Evolutionary conservation across 1,140 invertebrate genomes (phyloP), one percentile per base, ranked within the genome.

Genomic region (Nephila pilipes): DNA sequence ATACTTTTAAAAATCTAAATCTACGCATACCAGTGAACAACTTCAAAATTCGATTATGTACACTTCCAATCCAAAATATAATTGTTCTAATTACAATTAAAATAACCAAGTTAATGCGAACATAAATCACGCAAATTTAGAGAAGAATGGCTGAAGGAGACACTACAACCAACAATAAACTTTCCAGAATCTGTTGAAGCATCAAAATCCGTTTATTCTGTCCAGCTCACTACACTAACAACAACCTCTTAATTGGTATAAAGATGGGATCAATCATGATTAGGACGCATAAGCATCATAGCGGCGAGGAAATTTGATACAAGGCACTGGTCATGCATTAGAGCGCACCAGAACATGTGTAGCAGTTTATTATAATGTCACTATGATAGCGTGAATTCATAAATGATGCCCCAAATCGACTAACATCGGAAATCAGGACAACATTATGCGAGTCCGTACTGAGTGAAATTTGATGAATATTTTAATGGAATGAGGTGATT

Each of bases 251-350:
- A 87, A 87, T 87, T 87, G 85, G 85, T 60, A n/a, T 87, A 87
- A 60, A 87, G 57, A 57, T 60, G 12, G 57, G 85, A 87, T 87
- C 85, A 87, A 87, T 87, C 85, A 87, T 87, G 46, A 87, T 87
- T 87, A 63, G 25, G 25, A 36, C 25, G 46, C 85, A 29, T 29
- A n/a, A 22, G 55, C 8, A 87, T 60, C 57, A 60, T n/a, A 29
- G 46, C 29, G 16, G 32, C 20, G 81, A 38, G 25, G 46, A 83
- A 83, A 83, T 83, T 57, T 46, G 81, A 83, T 83, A 54, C 81
- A 57, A 36, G 85, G 29, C 29, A 22, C 55, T 60, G 85, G 16
- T 36, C 85, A 87, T 58, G 58, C 85, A 87, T 87, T 87, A 60
- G 63, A 54, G 36, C 32, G 60, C n/a, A 32, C 25, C 8, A 29